phyloP scores from a whole-genome alignment of 1,140 invertebrate genomes.

The Eulimnadia texana region DNA sequence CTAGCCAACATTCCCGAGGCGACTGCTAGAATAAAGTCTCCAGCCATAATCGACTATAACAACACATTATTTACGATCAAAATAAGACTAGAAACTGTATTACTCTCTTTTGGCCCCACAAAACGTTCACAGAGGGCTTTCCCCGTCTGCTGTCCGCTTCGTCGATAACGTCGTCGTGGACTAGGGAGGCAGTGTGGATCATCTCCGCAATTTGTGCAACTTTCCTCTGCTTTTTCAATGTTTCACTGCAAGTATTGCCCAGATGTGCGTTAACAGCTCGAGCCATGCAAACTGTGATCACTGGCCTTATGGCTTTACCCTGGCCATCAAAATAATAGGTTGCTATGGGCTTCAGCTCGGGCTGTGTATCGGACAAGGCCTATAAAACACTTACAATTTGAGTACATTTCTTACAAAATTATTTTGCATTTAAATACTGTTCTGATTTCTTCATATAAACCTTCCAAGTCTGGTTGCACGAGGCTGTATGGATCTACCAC shows the following conservation, averaged over 20 bases:
- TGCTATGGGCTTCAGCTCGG: conserved; percentile 69
- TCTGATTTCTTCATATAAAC: conserved; percentile 9
- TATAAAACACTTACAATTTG: background rate
- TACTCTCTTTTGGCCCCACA: conserved; percentile 95
- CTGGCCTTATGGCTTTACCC: conserved; percentile 85
- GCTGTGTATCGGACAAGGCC: conserved; percentile 33
- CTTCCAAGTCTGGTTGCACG: conserved; percentile 2
- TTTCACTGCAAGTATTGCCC: conserved; percentile 42
- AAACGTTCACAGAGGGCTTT: conserved; percentile 83
- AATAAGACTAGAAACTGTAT: background rate
- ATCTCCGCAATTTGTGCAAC: conserved; percentile 96
- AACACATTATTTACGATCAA: conserved; percentile 12
- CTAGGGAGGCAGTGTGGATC: conserved; percentile 96
- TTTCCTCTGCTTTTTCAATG: conserved; percentile 59
- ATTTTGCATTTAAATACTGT: background rate
- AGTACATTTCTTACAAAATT: background rate
- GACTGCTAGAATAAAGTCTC: conserved; percentile 90
- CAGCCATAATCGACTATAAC: conserved; percentile 87
- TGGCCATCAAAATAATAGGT: conserved; percentile 94
- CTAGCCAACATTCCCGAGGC: conserved; percentile 86
- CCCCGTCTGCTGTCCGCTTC: conserved; percentile 83
- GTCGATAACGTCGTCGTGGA: conserved; percentile 99
- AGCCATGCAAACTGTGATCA: conserved; percentile 81
- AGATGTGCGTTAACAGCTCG: conserved; percentile 79
- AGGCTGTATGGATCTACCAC: background rate